Percentiles rank a stretch among this genome's conserved stretches.
phyloP scores from a whole-genome alignment of 2,888 invertebrate species.

The Morpho helenor region DNA sequence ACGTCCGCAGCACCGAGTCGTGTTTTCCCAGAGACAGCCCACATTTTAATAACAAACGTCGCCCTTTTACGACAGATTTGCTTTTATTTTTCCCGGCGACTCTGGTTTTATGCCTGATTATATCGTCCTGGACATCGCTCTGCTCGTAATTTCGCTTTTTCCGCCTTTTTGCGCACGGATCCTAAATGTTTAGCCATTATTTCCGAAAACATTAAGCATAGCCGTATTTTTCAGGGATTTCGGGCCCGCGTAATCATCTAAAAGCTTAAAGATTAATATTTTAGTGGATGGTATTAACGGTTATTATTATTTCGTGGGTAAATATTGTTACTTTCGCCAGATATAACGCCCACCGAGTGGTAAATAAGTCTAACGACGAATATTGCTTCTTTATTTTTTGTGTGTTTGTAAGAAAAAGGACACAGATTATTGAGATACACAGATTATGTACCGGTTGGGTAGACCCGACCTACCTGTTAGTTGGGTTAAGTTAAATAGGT shows the following conservation, averaged over 20 bases:
- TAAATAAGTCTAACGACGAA: no score
- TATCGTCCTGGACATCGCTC: constrained; percentile 30
- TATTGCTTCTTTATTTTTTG: no score
- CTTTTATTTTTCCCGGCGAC: constrained; percentile 25
- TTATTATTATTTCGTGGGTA: constrained; percentile 1
- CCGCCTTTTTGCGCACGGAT: constrained; percentile 19
- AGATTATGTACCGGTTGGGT: no score
- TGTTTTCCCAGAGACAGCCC: constrained; percentile 20
- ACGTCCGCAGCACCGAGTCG: constrained; percentile 10
- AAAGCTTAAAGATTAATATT: constrained; percentile 15
- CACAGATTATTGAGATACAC: no score
- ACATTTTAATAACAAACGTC: constrained; percentile 28
- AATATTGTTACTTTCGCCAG: neutral
- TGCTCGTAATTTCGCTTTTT: constrained; percentile 27
- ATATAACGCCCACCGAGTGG: neutral
- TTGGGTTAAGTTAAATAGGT: no score
- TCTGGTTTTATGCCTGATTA: constrained; percentile 30
- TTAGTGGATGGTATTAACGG: constrained; percentile 11
- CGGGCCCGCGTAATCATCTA: constrained; percentile 11
- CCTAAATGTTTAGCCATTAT: constrained; percentile 21
- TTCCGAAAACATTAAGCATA: constrained; percentile 15
- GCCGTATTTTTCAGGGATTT: constrained; percentile 4
- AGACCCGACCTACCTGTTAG: no score
- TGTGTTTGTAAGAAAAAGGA: no score
- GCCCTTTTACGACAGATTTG: constrained; percentile 29